Evolutionary conservation across 2,113 vertebrate species (phyloP), one percentile per base, ranked within the genome.

Genomic region (Pituophis catenifer): DNA sequence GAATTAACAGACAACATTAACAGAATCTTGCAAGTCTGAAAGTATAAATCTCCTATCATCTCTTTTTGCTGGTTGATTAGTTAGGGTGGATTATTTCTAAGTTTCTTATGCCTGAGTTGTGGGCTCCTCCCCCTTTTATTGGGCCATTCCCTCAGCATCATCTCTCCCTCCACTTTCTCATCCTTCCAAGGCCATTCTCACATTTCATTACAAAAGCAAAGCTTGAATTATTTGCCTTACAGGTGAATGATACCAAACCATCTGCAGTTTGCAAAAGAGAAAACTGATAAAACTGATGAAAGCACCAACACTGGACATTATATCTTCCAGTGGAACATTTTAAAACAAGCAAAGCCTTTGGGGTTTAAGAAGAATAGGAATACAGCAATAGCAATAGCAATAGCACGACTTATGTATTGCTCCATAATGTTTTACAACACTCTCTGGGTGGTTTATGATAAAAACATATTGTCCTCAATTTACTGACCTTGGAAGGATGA

Each of bases 301-400:
- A 96, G 88, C 88, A 48, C 86, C 91, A 12, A 75, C 89, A 33
- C 11, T 70, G 12, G 33, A 90, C 85, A 26, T 0, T 8, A 70
- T 5, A 65, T 38, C 70, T 55, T 12, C 91, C n/a, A 81, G 2
- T 91, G 91, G 50, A 89, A 7, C 44, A 50, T 26, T 19, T 53
- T 5, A 81, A 89, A 55, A 53, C 8, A 57, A 15, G 38, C 8
- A 95, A 94, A 81, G n/a, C 3, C 48, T 94, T 95, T 95, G 87
- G 58, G 93, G 89, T 97, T 92, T 58, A 95, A 91, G 23, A 81
- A 26, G 70, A 70, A n/a, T 33, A 57, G 92, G 53, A 93, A 33
- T 90, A 38, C 1, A 50, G 81, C 3, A 70, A n/a, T 70, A 62
- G 9, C 3, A 70, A n/a, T 70, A 62, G 9, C 24, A 26, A 24